These are phyloP conservation scores for Hyaena hyaena DNA, from an alignment of 2,113 vertebrate species.

Conservation along the genomic window DNA sequence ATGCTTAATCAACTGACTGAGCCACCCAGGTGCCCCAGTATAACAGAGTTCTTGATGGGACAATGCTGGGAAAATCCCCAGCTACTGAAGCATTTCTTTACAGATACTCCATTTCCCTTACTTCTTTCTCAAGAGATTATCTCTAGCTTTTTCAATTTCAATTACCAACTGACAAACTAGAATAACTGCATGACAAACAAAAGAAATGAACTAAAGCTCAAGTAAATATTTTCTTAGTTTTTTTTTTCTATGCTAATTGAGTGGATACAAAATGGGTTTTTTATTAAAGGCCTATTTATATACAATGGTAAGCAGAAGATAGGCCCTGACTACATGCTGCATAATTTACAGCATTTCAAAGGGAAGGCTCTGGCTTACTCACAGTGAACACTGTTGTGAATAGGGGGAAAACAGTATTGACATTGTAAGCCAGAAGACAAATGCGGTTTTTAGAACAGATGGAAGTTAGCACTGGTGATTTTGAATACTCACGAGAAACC, in stretches of 20 bases:
- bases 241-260: constrained; percentile 37
- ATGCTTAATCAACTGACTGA: too few species aligned
- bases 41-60: not conserved
- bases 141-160: constrained; percentile 58
- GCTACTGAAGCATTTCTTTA: not conserved
- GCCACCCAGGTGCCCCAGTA: too few species aligned
- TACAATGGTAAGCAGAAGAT: not conserved
- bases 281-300: constrained; percentile 57
- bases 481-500: constrained; percentile 7
- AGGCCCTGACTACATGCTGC: not conserved
- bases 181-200: constrained; percentile 69
- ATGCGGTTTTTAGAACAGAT: not conserved
- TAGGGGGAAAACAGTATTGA: not conserved
- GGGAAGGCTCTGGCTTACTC: not conserved
- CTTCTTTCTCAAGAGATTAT: constrained; percentile 37
- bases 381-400: not conserved
- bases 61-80: not conserved
- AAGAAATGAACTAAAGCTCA: constrained; percentile 61
- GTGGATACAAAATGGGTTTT: constrained; percentile 53
- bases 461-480: constrained; percentile 37
- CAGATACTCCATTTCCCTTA: constrained; percentile 26
- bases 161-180: constrained; percentile 60
- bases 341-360: not conserved
- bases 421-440: constrained; percentile 28
- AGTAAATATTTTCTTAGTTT: constrained; percentile 48